These are phyloP conservation scores for Murina feae DNA, from an alignment of 2,113 vertebrate species.

Conservation along the genomic window DNA sequence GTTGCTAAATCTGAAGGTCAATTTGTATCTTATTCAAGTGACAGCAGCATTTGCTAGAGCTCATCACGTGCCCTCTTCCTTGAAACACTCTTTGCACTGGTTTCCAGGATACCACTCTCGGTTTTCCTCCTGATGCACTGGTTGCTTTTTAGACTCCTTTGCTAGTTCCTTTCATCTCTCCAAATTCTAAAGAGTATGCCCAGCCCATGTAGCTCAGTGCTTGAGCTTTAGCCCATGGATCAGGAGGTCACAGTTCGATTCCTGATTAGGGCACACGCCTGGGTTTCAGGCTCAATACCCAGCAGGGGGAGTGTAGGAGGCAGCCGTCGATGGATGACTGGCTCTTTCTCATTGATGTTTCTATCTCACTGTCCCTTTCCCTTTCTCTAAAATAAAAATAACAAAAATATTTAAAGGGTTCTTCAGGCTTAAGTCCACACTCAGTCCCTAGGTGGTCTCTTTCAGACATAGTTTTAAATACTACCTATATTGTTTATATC, in stretches of 20 bases:
- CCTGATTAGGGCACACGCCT: too few relatives aligned
- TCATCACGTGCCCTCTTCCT: neutral
- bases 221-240: too few relatives aligned
- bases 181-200: neutral
- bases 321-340: too few relatives aligned
- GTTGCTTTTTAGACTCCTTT: neutral
- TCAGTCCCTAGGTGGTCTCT: neutral
- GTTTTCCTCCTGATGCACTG: neutral
- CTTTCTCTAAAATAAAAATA: too few relatives aligned
- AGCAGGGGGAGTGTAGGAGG: too few relatives aligned
- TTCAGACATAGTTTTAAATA: neutral
- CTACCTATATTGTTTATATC: neutral
- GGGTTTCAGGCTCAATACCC: too few relatives aligned
- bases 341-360: too few relatives aligned
- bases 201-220: too few relatives aligned
- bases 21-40: neutral
- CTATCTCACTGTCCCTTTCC: too few relatives aligned
- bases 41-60: neutral
- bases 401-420: neutral
- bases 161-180: neutral
- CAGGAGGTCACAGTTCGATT: too few relatives aligned
- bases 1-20: neutral
- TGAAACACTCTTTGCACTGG: neutral
- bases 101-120: neutral
- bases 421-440: neutral